These are phyloP conservation scores for Sycophaga agraensis DNA, from an alignment of 1,140 invertebrate genomes.

Conservation along the genomic window DNA sequence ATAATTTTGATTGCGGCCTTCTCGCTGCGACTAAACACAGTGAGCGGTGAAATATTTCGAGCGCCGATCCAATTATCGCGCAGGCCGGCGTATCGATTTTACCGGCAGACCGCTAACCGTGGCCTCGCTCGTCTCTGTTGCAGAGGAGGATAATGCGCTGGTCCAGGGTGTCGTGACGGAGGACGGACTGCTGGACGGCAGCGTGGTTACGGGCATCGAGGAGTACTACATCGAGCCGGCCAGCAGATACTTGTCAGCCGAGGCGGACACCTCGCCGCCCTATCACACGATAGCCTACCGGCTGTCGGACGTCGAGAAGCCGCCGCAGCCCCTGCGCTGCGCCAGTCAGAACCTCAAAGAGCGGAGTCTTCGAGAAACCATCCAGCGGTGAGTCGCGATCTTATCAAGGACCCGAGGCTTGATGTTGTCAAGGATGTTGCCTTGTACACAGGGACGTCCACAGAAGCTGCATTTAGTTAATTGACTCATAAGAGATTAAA, in stretches of 20 bases:
- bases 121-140: conserved; percentile 43
- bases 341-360: conserved; percentile 59
- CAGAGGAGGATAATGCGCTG: conserved; percentile 80
- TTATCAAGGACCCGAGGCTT: too few species aligned
- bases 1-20: too few species aligned
- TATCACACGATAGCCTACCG: conserved; percentile 85
- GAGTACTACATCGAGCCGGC: conserved; percentile 87
- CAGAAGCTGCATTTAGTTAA: too few species aligned
- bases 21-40: too few species aligned
- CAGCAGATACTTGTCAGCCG: conserved; percentile 64
- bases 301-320: conserved; percentile 75
- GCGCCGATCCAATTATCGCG: too few species aligned
- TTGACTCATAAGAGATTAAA: too few species aligned
- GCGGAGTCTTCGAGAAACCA: conserved; percentile 32
- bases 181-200: conserved; percentile 87
- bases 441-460: too few species aligned
- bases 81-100: background rate
- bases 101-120: background rate
- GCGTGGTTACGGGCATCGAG: conserved; percentile 72
- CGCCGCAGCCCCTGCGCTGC: conserved; percentile 55
- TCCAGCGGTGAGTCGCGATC: conserved; percentile 41
- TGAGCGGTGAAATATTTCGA: too few species aligned
- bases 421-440: too few species aligned
- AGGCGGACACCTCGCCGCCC: conserved; percentile 52
- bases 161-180: conserved; percentile 84